These are phyloP conservation scores for Pseudorectes ferrugineus DNA, from an alignment of 2,113 vertebrate species.

Conservation along the genomic window DNA sequence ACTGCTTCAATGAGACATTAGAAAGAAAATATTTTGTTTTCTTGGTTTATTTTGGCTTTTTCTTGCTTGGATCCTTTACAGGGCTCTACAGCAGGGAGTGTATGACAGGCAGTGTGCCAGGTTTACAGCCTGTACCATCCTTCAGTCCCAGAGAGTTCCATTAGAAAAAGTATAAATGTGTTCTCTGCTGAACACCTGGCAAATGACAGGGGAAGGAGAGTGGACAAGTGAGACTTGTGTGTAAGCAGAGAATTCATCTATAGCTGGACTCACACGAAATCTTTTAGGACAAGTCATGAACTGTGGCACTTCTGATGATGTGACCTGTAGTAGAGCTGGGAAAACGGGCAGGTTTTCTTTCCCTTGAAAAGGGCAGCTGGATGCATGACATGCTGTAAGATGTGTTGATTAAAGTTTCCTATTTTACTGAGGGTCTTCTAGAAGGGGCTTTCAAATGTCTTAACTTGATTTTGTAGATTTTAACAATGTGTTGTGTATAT, in stretches of 20 bases:
- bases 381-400: background rate
- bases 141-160: background rate
- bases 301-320: background rate
- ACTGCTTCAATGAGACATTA: background rate
- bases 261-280: background rate
- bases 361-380: background rate
- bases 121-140: background rate
- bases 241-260: background rate
- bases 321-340: background rate
- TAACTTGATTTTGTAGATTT: background rate
- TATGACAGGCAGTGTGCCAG: background rate
- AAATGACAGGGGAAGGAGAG: background rate
- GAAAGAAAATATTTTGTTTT: background rate
- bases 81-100: background rate
- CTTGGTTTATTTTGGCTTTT: conserved; percentile 1
- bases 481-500: background rate
- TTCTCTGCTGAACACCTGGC: background rate
- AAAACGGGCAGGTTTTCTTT: background rate
- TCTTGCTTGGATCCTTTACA: background rate
- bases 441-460: background rate
- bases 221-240: background rate
- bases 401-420: background rate
- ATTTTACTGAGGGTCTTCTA: background rate
- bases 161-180: background rate
- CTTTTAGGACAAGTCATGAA: background rate